These are phyloP conservation scores for Caerostris extrusa DNA, from an alignment of 1,140 invertebrate genomes.

Conservation along the genomic window DNA sequence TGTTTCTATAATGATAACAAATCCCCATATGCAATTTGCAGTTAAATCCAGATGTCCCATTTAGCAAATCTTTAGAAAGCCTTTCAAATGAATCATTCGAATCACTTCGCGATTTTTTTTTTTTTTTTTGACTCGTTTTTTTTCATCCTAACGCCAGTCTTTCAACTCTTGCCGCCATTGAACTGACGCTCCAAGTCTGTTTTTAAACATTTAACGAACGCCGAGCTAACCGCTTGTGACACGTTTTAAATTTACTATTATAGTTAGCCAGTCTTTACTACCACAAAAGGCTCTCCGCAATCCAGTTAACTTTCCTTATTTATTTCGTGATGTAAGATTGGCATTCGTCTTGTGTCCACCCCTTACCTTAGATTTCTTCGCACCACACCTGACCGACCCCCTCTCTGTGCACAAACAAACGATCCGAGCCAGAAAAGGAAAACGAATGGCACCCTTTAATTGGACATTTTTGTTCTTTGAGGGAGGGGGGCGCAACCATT, in stretches of 20 bases:
- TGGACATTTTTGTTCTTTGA: constrained; percentile 14
- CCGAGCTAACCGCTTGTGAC: no score
- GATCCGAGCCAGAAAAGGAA: not conserved
- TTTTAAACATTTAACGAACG: no score
- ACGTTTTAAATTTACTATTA: not conserved
- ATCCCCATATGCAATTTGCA: no score
- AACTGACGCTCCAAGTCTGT: no score
- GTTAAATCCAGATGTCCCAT: no score
- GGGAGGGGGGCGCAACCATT: not conserved
- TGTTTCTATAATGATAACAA: no score
- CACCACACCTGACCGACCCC: not conserved
- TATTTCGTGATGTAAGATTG: not conserved
- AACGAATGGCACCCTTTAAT: not conserved
- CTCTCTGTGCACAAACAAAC: not conserved
- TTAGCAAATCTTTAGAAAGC: no score
- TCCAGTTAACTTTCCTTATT: not conserved
- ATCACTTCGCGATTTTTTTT: no score
- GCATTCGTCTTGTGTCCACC: not conserved
- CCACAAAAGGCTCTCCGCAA: not conserved
- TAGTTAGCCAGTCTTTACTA: not conserved
- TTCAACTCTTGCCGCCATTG: no score
- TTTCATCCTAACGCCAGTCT: no score
- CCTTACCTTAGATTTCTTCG: not conserved
- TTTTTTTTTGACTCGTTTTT: no score
- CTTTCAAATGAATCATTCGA: no score